Evolutionary conservation across 2,888 invertebrate genomes (phyloP).

Genomic region (Escarpia spicata): DNA sequence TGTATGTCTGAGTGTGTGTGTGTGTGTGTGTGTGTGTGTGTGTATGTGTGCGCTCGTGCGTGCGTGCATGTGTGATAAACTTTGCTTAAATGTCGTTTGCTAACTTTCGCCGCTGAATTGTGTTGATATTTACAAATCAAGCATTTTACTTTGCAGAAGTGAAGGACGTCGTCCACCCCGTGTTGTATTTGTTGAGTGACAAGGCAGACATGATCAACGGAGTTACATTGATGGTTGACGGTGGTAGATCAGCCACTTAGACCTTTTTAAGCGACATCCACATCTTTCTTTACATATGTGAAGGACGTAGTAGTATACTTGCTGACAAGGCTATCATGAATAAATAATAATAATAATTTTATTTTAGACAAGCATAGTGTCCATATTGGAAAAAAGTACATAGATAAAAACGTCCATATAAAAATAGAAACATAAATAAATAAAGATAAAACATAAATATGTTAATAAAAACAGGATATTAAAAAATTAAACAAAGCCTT

Average conservation of each 20-base stretch:
- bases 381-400: too few relatives aligned
- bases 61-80: background rate
- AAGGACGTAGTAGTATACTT: too few relatives aligned
- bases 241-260: slow-evolving; percentile 39
- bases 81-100: background rate
- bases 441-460: too few relatives aligned
- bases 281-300: too few relatives aligned
- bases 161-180: slow-evolving; percentile 81
- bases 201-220: slow-evolving; percentile 85
- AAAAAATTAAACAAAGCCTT: too few relatives aligned
- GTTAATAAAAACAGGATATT: too few relatives aligned
- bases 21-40: background rate
- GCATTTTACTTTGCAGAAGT: slow-evolving; percentile 70
- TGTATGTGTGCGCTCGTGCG: background rate
- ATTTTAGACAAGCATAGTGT: too few relatives aligned
- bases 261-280: background rate
- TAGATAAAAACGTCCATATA: too few relatives aligned
- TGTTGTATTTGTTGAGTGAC: slow-evolving; percentile 84
- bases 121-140: background rate
- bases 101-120: background rate
- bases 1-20: background rate
- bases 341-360: too few relatives aligned
- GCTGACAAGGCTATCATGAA: too few relatives aligned
- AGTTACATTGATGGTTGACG: slow-evolving; percentile 58
- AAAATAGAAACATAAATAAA: too few relatives aligned